Percentiles rank a stretch among this genome's conserved stretches.
These are phyloP conservation scores for Drosophila stalkeri DNA, from an alignment of 2,888 invertebrate species.

Conservation along the genomic window DNA sequence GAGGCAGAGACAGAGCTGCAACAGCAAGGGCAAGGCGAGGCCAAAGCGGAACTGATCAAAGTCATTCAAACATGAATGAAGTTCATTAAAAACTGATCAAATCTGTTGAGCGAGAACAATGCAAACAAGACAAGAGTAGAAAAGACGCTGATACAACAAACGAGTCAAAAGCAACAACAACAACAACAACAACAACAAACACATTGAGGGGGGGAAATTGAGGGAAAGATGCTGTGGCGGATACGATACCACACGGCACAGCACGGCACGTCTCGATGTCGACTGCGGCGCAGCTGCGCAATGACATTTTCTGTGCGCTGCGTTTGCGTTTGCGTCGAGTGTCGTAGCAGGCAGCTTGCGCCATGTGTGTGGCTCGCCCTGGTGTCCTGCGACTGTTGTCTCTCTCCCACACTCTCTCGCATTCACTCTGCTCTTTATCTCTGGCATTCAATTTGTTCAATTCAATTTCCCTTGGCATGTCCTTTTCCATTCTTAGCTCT, in stretches of 20 bases:
- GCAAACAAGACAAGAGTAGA: slow-evolving; percentile 71
- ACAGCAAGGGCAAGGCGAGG: slow-evolving; percentile 40
- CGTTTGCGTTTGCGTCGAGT: too few relatives aligned
- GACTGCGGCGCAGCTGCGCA: slow-evolving; percentile 64
- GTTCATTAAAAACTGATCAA: slow-evolving; percentile 84
- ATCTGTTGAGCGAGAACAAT: slow-evolving; percentile 80
- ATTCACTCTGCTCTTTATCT: not conserved
- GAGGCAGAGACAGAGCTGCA: not conserved
- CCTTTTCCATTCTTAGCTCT: slow-evolving; percentile 34
- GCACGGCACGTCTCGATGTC: not conserved
- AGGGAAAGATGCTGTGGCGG: slow-evolving; percentile 38
- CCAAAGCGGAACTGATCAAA: slow-evolving; percentile 81
- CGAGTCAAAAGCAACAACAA: slow-evolving; percentile 50
- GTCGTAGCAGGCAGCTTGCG: slow-evolving; percentile 45
- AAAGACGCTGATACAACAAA: slow-evolving; percentile 69
- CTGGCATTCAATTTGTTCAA: slow-evolving; percentile 23
- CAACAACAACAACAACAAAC: slow-evolving; percentile 44
- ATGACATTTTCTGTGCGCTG: slow-evolving; percentile 48
- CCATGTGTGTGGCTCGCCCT: slow-evolving; percentile 55
- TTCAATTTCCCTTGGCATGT: slow-evolving; percentile 32
- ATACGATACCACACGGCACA: not conserved
- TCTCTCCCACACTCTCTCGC: not conserved
- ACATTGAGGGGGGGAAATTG: slow-evolving; percentile 28
- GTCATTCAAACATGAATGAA: slow-evolving; percentile 83
- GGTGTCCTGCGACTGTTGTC: slow-evolving; percentile 30